Percentiles rank a stretch among this genome's conserved stretches.
These are phyloP conservation scores for Eupithecia subfuscata DNA, from an alignment of 2,888 invertebrate species.

Conservation along the genomic window DNA sequence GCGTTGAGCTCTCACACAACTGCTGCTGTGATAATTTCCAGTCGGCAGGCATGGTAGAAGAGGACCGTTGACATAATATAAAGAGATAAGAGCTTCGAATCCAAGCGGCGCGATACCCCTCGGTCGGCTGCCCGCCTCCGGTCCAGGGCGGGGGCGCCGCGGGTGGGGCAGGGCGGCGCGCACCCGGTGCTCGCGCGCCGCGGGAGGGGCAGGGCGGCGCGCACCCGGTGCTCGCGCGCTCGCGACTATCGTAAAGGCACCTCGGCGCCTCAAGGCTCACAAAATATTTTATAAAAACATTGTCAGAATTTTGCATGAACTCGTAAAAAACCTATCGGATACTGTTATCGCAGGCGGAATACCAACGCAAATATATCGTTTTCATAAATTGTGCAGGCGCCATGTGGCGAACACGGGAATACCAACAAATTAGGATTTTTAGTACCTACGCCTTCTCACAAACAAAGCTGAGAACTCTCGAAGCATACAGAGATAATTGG, in stretches of 20 bases:
- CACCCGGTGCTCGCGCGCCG: no score
- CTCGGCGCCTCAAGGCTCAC: constrained; percentile 16
- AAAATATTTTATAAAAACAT: constrained; percentile 34
- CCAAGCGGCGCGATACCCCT: background rate
- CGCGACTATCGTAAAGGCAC: background rate
- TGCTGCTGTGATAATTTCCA: no score
- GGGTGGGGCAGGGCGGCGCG: no score
- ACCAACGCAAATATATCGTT: constrained; percentile 41
- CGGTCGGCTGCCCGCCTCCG: background rate
- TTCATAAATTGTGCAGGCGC: constrained; percentile 40
- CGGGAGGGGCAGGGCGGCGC: no score
- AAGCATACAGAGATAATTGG: background rate
- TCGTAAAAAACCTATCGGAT: constrained; percentile 39
- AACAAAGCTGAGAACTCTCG: background rate
- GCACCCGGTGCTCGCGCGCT: background rate
- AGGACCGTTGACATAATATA: no score
- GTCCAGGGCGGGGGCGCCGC: background rate
- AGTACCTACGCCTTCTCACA: background rate
- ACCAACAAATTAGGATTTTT: constrained; percentile 8
- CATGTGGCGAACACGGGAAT: constrained; percentile 27
- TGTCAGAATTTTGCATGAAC: constrained; percentile 37
- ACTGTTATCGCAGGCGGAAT: constrained; percentile 36
- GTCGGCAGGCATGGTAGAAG: no score
- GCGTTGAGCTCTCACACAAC: no score
- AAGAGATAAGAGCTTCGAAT: background rate